Conservation (phyloP, 1,140 invertebrate species). For the Bombus huntii region DNA sequence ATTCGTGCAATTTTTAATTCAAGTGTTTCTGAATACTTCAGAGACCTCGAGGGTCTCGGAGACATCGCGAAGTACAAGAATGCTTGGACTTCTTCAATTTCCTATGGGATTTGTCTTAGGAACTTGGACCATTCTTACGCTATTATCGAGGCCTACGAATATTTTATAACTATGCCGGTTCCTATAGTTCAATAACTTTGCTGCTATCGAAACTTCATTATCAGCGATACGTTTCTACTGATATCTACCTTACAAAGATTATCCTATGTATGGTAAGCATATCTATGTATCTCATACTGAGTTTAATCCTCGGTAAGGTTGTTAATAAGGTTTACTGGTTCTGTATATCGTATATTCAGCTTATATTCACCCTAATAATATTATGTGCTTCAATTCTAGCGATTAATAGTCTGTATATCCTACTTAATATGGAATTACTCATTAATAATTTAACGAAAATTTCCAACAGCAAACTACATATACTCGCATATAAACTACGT, state of each 20-base stretch:
- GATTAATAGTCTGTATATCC: not conserved
- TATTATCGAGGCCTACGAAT: too few species aligned
- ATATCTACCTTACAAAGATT: not conserved
- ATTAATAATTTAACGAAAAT: not conserved
- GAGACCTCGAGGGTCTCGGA: not conserved
- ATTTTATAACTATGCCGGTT: too few species aligned
- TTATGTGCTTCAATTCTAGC: not conserved
- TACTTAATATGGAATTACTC: not conserved
- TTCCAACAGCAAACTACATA: not conserved
- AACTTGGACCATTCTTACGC: too few species aligned
- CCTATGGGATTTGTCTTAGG: too few species aligned
- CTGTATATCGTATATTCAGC: not conserved
- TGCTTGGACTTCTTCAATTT: too few species aligned
- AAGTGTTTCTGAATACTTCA: not conserved
- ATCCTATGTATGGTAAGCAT: too few species aligned
- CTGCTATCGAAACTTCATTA: too few species aligned
- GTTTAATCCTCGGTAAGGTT: not conserved
- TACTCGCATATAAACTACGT: too few species aligned
- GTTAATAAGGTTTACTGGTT: not conserved
- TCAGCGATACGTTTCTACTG: not conserved
- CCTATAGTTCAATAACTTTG: too few species aligned
- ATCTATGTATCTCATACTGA: not conserved
- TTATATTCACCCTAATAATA: not conserved
- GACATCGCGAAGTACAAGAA: not conserved
- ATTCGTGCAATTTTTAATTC: not conserved